Evolutionary conservation across 1,140 invertebrate species (phyloP).

Genomic region (Drosophila athabasca): DNA sequence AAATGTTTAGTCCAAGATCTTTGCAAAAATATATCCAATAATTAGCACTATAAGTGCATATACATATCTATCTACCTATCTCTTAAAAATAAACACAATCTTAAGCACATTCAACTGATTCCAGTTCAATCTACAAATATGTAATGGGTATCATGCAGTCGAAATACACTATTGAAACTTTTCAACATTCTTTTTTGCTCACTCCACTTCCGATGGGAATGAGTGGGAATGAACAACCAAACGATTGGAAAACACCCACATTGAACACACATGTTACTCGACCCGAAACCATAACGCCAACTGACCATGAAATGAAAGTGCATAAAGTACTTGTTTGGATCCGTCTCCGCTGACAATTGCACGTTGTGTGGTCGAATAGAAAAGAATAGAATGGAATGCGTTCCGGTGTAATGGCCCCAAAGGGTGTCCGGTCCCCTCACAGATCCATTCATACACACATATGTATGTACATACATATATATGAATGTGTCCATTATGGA

Average conservation of each 20-base stretch:
- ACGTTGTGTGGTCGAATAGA: slow-evolving; percentile 75
- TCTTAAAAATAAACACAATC: no score
- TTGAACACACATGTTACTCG: slow-evolving; percentile 65
- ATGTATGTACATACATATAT: no score
- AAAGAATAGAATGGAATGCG: slow-evolving; percentile 26
- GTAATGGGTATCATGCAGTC: no score
- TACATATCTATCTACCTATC: no score
- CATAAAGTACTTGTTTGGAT: slow-evolving; percentile 72
- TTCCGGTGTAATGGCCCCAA: slow-evolving; percentile 6
- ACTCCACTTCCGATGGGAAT: not conserved
- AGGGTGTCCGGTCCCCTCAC: not conserved
- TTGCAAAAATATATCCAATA: no score
- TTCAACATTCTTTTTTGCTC: not conserved
- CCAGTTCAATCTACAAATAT: no score
- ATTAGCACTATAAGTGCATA: no score
- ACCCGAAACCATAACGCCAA: slow-evolving; percentile 69
- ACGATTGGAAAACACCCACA: slow-evolving; percentile 25
- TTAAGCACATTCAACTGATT: no score
- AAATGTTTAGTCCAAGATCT: no score
- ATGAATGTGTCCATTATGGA: not conserved
- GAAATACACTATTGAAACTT: no score
- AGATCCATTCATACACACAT: not conserved
- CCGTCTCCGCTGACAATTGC: slow-evolving; percentile 65
- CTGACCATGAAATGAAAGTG: slow-evolving; percentile 80
- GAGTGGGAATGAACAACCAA: not conserved